These are phyloP conservation scores for Trilocha varians DNA, from an alignment of 2,888 invertebrate genomes.

Conservation along the genomic window DNA sequence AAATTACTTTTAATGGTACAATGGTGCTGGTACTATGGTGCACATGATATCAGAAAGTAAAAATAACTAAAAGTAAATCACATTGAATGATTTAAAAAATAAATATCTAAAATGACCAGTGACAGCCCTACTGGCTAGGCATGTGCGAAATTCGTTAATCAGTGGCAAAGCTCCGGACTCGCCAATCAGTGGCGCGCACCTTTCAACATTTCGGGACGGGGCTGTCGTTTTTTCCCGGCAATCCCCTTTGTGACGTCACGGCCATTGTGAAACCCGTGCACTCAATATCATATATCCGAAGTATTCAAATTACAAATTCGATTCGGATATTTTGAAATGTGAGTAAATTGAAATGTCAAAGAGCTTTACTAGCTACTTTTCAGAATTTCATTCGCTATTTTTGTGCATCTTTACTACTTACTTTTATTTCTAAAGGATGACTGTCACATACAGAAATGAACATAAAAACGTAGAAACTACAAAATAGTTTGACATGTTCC, in stretches of 20 bases:
- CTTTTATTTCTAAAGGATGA: too few relatives aligned
- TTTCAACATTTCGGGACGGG: conserved; percentile 22
- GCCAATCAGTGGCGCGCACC: conserved; percentile 36
- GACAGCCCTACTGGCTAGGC: conserved; percentile 20
- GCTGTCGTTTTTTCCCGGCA: conserved; percentile 17
- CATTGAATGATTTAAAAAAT: too few relatives aligned
- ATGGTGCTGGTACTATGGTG: too few relatives aligned
- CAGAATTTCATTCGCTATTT: too few relatives aligned
- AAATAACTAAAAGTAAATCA: too few relatives aligned
- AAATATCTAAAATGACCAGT: conserved; percentile 6
- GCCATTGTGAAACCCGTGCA: conserved; percentile 11
- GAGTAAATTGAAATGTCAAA: neutral
- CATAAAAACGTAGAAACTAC: too few relatives aligned
- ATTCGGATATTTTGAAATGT: neutral
- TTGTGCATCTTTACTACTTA: too few relatives aligned
- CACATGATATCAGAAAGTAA: too few relatives aligned
- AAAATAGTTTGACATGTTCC: too few relatives aligned
- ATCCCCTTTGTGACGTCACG: conserved; percentile 12
- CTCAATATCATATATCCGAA: neutral
- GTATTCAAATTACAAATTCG: neutral
- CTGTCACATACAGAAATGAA: too few relatives aligned
- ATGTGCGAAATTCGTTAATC: conserved; percentile 46
- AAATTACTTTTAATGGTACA: too few relatives aligned
- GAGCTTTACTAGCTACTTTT: neutral
- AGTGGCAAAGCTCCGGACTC: conserved; percentile 28